Base-by-base conservation (phyloP, 2,113 vertebrate genomes). In the Salvelinus fontinalis region DNA sequence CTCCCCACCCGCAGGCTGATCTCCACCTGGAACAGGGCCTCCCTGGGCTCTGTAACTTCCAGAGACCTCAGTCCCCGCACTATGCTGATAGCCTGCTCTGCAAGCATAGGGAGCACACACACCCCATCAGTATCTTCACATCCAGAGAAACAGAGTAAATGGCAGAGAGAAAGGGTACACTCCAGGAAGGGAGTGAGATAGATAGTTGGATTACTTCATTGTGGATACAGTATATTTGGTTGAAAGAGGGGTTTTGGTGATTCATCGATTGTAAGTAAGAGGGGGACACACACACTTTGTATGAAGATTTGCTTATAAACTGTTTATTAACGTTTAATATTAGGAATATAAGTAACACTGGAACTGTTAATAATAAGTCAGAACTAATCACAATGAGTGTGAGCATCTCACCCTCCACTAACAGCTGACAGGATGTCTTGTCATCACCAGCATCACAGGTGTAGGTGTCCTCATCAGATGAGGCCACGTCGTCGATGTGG, bases 81-180 rank as follows among this genome's bases (percentile, higher is more conserved):
- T 27, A 99, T 97, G 70, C 75, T 92, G 82, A 99, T 98, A 73
- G 96, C 94, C 92, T 97, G 96, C 77, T 98, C 98, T 99, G 92
- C 83, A 62, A 26, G 85, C 80, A 89, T 76, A 83, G 6, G 59
- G 59, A 62, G 12, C 73, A 87, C 12, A 80, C 57, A 84, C 34
- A 76, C 74, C 76, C 82, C 34, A 62, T 74, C 65, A 72, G 70
- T 60, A 70, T 51, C 3, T 74, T 18, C 27, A 49, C 44, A 70
- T 29, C 18, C 5, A 71, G 7, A 22, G 14, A 27, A 29, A 11
- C 14, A 11, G 7, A 59, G 18, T 1, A 66, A 39, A 69, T 1
- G 1, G 11, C 44, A 71, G 24, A 34, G 34, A 24, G 27, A 68
- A 34, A 54, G 49, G 14, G 16, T 54, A 18, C 16, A 18, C 49